These are phyloP conservation scores for Volucella inanis DNA, from an alignment of 2,888 invertebrate species.

Conservation along the genomic window DNA sequence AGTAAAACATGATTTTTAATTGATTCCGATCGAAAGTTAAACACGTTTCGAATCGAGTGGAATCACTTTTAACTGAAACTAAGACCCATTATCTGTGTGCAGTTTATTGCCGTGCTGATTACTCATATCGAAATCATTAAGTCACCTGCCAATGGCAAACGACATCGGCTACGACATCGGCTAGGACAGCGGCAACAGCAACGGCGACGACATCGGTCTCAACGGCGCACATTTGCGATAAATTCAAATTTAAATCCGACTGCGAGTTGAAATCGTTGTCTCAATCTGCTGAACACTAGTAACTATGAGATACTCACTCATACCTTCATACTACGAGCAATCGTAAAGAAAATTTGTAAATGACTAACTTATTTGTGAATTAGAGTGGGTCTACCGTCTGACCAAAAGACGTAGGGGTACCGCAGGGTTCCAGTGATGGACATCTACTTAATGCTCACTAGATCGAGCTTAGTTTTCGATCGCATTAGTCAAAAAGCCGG, in stretches of 20 bases:
- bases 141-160: constrained; percentile 14
- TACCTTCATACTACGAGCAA: not conserved
- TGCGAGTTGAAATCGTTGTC: constrained; percentile 47
- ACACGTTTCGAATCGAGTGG: constrained; percentile 56
- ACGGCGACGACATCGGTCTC: constrained; percentile 43
- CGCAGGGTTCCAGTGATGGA: constrained; percentile 32
- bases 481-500: not conserved
- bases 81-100: constrained; percentile 24
- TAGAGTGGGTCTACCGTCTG: not conserved
- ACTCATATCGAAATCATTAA: constrained; percentile 66
- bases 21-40: constrained; percentile 67
- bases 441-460: constrained; percentile 6
- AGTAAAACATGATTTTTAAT: constrained; percentile 74
- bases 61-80: constrained; percentile 30
- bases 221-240: constrained; percentile 39
- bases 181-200: constrained; percentile 39
- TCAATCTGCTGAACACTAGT: constrained; percentile 33
- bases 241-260: constrained; percentile 59
- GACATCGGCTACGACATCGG: too few species aligned
- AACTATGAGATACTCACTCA: not conserved
- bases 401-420: constrained; percentile 39
- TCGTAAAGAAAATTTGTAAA: constrained; percentile 15
- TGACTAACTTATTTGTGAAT: constrained; percentile 55
- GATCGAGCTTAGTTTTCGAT: constrained; percentile 1
- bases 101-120: constrained; percentile 43